phyloP scores from a whole-genome alignment of 2,113 vertebrate species.

The cattle (Bos taurus) region ARS-UCD2.0 NC_037357.1:104230501-104231000 shows the following conservation, averaged over 20 bases:
- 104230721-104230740: neutral
- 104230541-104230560: neutral
- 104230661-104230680: neutral
- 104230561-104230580: neutral
- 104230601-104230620: neutral
- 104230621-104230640: neutral
- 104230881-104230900: neutral
- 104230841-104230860: neutral
- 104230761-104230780: too few relatives aligned
- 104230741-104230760: neutral
- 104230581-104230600: neutral
- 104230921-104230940: neutral
- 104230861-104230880: neutral
- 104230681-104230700: neutral
- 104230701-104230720: neutral
- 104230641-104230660: neutral
- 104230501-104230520: neutral
- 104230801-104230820: neutral
- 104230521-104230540: neutral
- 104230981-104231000: neutral
- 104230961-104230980: neutral
- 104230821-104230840: neutral
- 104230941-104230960: neutral
- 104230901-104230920: neutral
- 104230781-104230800: neutral